Evolutionary conservation across 2,888 invertebrate species (phyloP).

Genomic region (Rutpela maculata): DNA sequence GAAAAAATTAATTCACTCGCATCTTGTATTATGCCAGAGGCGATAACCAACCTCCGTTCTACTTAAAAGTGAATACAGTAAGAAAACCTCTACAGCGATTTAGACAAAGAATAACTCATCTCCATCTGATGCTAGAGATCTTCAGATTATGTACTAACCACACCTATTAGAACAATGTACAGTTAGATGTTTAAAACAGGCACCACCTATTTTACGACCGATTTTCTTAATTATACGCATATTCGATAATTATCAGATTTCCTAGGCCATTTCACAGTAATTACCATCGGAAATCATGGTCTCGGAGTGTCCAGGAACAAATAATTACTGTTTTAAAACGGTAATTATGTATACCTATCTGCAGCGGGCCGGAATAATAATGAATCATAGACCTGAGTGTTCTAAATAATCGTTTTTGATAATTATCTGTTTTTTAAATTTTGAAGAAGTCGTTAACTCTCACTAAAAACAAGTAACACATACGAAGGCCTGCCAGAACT

Average conservation of each 20-base stretch:
- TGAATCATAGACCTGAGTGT: not conserved
- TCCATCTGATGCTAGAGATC: conserved; percentile 19
- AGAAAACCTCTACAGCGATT: conserved; percentile 17
- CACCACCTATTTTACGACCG: not conserved
- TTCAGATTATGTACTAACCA: conserved; percentile 7
- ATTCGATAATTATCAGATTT: conserved; percentile 7
- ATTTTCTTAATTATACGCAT: conserved; percentile 7
- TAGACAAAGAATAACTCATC: conserved; percentile 30
- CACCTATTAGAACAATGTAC: conserved; percentile 3
- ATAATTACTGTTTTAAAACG: conserved; percentile 4
- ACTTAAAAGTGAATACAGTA: conserved; percentile 30
- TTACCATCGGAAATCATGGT: not conserved
- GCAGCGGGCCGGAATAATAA: not conserved
- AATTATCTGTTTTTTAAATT: not conserved
- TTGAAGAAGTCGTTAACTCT: not conserved
- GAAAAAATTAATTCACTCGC: not conserved
- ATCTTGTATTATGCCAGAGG: conserved; percentile 15
- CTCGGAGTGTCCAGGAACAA: not conserved
- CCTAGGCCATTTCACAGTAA: not conserved
- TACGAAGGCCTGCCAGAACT: not conserved
- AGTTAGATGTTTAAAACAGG: conserved; percentile 7
- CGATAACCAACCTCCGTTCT: conserved; percentile 34
- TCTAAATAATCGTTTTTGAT: not conserved
- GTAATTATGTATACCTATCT: not conserved
- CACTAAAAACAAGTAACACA: not conserved